Evolutionary conservation across 2,888 invertebrate species (phyloP).

Genomic region (Parnassius smintheus): DNA sequence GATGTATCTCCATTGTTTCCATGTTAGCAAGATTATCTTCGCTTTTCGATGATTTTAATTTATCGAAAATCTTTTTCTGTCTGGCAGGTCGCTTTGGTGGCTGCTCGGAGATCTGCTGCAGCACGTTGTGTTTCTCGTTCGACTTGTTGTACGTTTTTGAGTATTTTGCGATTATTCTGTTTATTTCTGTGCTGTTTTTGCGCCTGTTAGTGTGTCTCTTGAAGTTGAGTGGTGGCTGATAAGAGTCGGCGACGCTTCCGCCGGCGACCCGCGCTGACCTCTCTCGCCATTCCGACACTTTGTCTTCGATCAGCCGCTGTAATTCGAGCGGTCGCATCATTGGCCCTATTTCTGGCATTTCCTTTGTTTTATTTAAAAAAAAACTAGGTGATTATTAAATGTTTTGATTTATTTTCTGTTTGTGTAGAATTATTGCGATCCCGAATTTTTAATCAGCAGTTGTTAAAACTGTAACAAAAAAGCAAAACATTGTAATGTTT

Average conservation of each 20-base stretch:
- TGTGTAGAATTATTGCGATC: background rate
- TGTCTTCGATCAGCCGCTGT: conserved; percentile 75
- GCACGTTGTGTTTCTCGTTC: conserved; percentile 51
- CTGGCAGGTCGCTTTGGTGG: conserved; percentile 63
- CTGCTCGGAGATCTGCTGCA: conserved; percentile 44
- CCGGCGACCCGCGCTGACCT: conserved; percentile 73
- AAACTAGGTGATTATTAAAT: conserved; percentile 29
- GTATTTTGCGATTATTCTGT: conserved; percentile 79
- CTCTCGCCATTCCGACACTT: conserved; percentile 77
- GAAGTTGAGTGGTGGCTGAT: conserved; percentile 77
- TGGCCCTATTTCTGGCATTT: conserved; percentile 74
- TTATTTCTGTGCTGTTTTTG: conserved; percentile 78
- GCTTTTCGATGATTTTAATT: conserved; percentile 62
- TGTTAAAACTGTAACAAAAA: no score
- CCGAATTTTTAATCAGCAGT: no score
- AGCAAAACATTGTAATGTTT: no score
- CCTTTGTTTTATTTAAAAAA: conserved; percentile 35
- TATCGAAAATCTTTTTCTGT: conserved; percentile 45
- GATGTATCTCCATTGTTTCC: conserved; percentile 56
- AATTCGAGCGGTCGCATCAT: conserved; percentile 77
- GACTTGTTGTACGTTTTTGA: conserved; percentile 62
- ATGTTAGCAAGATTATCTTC: conserved; percentile 67
- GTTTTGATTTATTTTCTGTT: conserved; percentile 32
- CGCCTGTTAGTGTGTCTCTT: conserved; percentile 75
- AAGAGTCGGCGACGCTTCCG: conserved; percentile 72